A percentile compares a stretch with the other conserved stretches of the same genome.
phyloP scores from a whole-genome alignment of 2,797 vertebrate species.

The Enteromius treurensis region DNA sequence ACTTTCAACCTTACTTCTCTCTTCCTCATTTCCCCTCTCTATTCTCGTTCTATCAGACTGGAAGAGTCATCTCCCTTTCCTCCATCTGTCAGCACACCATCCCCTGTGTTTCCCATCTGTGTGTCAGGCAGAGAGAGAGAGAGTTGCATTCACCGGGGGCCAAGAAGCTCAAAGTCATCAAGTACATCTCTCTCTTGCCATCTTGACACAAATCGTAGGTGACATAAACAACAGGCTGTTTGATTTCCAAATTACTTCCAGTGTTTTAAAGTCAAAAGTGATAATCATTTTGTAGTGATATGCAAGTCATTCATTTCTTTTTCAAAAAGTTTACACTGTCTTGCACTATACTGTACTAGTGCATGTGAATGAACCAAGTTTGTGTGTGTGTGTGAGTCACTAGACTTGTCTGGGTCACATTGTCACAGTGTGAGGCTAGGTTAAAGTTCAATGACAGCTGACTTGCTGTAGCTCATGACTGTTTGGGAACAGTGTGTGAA shows the following conservation, averaged over 20 bases:
- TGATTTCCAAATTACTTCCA: constrained; percentile 12
- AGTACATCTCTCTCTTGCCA: constrained; percentile 41
- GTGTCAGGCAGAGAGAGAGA: constrained; percentile 40
- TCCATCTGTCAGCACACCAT: constrained; percentile 60
- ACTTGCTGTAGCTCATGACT: constrained; percentile 24
- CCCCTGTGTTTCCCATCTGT: constrained; percentile 62
- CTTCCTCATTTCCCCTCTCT: constrained; percentile 3
- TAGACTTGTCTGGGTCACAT: constrained; percentile 20
- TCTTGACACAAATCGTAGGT: constrained; percentile 46
- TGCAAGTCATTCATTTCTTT: neutral
- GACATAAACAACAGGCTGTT: constrained; percentile 42
- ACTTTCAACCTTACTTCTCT: constrained; percentile 20
- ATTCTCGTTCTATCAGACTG: constrained; percentile 13
- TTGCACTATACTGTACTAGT: neutral
- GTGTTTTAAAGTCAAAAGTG: neutral
- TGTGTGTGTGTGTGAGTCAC: neutral
- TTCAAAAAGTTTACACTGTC: neutral
- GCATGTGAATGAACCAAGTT: neutral
- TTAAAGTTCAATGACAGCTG: constrained; percentile 35
- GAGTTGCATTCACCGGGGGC: constrained; percentile 28
- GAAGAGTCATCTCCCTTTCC: constrained; percentile 35
- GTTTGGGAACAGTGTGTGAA: constrained; percentile 40
- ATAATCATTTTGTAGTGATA: neutral
- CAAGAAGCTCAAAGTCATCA: constrained; percentile 42
- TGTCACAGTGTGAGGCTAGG: constrained; percentile 13